phyloP scores from a whole-genome alignment of 2,113 vertebrate genomes.

The Actenoides lindsayi region DNA sequence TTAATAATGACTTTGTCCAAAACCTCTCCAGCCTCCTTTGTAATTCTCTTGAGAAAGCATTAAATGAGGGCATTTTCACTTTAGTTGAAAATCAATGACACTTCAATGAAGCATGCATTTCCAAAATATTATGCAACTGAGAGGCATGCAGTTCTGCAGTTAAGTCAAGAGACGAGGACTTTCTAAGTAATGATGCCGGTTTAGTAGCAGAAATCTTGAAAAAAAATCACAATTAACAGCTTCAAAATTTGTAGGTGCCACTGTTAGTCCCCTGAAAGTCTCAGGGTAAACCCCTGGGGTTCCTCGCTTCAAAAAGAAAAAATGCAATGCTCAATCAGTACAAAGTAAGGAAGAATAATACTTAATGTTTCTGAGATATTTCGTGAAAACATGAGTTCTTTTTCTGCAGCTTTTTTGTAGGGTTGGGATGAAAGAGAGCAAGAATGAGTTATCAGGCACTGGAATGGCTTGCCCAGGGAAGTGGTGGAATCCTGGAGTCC shows the following conservation, averaged over 20 bases:
- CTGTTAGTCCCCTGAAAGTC: neutral
- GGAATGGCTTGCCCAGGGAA: too few species aligned
- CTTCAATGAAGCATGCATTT: constrained; percentile 74
- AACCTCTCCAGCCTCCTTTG: constrained; percentile 61
- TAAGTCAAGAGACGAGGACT: constrained; percentile 15
- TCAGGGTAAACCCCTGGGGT: neutral
- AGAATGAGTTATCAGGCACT: neutral
- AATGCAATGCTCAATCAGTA: neutral
- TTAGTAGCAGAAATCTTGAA: neutral
- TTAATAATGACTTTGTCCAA: constrained; percentile 78
- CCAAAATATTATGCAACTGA: constrained; percentile 70
- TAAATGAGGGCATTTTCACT: constrained; percentile 76
- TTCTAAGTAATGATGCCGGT: constrained; percentile 23
- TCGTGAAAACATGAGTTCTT: neutral
- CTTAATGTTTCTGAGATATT: neutral
- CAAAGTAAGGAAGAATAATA: neutral
- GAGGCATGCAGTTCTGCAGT: constrained; percentile 44
- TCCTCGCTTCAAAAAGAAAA: neutral
- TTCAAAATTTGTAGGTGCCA: neutral
- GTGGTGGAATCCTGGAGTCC: too few species aligned
- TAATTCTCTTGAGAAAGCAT: constrained; percentile 77
- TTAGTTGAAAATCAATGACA: constrained; percentile 80
- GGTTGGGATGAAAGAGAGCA: neutral
- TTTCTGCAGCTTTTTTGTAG: neutral
- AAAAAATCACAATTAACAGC: neutral